Percentiles rank a stretch among this genome's conserved stretches.
Conservation (phyloP, 37 sponge, comb jelly and placozoan genomes). For the Lycopodina hypogea region DNA sequence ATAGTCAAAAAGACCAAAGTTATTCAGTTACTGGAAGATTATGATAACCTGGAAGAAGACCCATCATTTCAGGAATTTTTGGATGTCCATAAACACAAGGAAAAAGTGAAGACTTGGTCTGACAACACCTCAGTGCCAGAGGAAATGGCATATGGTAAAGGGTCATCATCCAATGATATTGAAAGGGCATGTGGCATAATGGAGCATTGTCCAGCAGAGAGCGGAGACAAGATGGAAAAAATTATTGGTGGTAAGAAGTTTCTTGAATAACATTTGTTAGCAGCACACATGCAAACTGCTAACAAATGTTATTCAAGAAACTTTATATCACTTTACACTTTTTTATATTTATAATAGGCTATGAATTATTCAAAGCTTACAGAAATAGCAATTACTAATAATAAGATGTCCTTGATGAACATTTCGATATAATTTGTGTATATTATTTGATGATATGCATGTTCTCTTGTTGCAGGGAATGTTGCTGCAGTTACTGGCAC, state of each 20-base stretch:
- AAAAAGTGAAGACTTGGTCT: constrained; percentile 55
- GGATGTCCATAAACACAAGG: constrained; percentile 58
- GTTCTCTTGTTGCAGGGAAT: too few relatives aligned
- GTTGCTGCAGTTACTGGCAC: not conserved
- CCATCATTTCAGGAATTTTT: constrained; percentile 86
- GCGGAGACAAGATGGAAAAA: constrained; percentile 36
- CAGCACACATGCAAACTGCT: too few relatives aligned
- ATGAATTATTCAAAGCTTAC: too few relatives aligned
- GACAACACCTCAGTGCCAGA: constrained; percentile 38
- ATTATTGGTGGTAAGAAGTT: constrained; percentile 15
- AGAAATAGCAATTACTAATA: too few relatives aligned
- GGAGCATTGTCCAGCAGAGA: constrained; percentile 9
- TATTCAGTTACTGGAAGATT: constrained; percentile 22
- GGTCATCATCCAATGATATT: not conserved
- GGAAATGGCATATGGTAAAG: not conserved
- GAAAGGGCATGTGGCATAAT: not conserved
- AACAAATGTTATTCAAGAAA: too few relatives aligned
- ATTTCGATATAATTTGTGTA: too few relatives aligned
- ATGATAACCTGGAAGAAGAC: constrained; percentile 57
- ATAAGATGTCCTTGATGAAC: too few relatives aligned
- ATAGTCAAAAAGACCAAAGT: constrained; percentile 21
- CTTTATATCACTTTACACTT: too few relatives aligned
- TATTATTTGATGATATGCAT: too few relatives aligned
- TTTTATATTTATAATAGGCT: too few relatives aligned
- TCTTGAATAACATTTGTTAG: too few relatives aligned